Conservation (phyloP, 2,113 vertebrate species). For the Caranx ignobilis region DNA sequence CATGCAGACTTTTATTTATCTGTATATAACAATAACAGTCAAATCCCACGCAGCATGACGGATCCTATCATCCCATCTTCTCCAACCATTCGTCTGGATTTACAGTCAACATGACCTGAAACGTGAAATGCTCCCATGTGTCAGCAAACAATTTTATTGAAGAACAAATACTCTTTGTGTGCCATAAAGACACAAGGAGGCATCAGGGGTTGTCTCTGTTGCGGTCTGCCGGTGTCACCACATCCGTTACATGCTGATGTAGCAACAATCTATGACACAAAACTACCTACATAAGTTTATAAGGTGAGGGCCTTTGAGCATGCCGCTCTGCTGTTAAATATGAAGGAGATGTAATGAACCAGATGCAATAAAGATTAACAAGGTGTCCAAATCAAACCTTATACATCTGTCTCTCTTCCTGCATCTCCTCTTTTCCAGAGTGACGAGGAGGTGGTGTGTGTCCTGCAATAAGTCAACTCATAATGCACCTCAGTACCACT, state of each 20-base stretch:
- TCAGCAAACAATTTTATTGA: slow-evolving; percentile 62
- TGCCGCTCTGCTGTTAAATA: not conserved
- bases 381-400: slow-evolving; percentile 11
- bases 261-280: not conserved
- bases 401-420: not conserved
- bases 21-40: slow-evolving; percentile 75
- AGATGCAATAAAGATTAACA: not conserved
- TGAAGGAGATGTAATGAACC: not conserved
- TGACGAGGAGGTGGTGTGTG: slow-evolving; percentile 11
- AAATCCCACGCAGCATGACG: slow-evolving; percentile 12
- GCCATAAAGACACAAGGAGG: slow-evolving; percentile 15
- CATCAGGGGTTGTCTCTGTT: slow-evolving; percentile 33
- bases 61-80: slow-evolving; percentile 25
- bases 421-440: not conserved
- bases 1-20: slow-evolving; percentile 61
- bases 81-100: slow-evolving; percentile 55
- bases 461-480: not conserved
- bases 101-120: slow-evolving; percentile 73
- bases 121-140: slow-evolving; percentile 50
- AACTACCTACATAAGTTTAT: not conserved
- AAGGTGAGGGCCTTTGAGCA: not conserved
- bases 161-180: slow-evolving; percentile 32
- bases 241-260: not conserved
- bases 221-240: not conserved
- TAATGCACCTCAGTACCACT: slow-evolving; percentile 1